Percentiles rank a stretch among this genome's conserved stretches.
Evolutionary conservation across 2,113 vertebrate species (phyloP).

Genomic region (Rhinopithecus roxellana): DNA sequence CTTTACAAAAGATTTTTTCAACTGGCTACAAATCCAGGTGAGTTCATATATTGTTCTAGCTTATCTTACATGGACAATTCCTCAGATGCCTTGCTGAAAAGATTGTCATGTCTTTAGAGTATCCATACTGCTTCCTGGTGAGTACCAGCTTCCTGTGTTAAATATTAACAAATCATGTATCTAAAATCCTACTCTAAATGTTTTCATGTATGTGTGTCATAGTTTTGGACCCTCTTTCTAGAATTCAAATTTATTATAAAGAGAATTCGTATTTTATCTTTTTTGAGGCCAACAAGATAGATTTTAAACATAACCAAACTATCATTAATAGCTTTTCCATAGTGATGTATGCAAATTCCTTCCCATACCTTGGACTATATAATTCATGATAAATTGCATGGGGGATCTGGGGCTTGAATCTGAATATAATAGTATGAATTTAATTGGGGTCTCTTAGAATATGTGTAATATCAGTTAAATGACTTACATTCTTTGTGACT

Average conservation of each 20-base stretch:
- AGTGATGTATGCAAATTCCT: background rate
- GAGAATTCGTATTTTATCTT: background rate
- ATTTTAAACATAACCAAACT: background rate
- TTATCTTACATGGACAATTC: background rate
- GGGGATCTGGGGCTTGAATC: background rate
- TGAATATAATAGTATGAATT: background rate
- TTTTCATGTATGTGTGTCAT: background rate
- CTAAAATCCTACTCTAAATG: background rate
- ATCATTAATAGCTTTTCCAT: background rate
- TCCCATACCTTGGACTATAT: background rate
- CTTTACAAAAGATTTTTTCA: background rate
- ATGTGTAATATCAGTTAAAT: background rate
- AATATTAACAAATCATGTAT: background rate
- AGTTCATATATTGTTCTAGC: background rate
- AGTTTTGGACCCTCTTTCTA: background rate
- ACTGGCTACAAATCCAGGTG: background rate
- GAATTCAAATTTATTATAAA: conserved; percentile 8
- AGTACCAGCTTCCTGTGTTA: background rate
- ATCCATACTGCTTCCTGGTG: background rate
- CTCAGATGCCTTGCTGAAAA: background rate
- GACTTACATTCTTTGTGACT: background rate
- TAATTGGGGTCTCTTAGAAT: background rate
- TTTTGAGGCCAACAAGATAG: background rate
- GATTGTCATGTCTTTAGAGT: background rate
- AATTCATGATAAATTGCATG: background rate